A percentile compares a stretch with the other conserved stretches of the same genome.
Evolutionary conservation across 1,140 invertebrate genomes (phyloP).

Genomic region (Eriocheir sinensis): DNA sequence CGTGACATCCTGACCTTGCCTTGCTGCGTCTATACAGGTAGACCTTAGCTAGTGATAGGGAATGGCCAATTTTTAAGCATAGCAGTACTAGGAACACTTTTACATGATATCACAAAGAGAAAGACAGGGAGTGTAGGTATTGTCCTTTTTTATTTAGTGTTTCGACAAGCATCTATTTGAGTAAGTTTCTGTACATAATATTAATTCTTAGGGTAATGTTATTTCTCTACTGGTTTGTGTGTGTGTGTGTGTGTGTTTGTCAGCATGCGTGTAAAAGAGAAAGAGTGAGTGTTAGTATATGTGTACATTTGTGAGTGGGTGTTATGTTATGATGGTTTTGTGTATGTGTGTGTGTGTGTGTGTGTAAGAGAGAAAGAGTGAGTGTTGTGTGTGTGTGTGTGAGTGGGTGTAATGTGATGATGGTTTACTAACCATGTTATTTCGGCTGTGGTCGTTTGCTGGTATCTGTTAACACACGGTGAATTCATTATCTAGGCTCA

Average conservation of each 20-base stretch:
- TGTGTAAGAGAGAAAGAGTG: background rate
- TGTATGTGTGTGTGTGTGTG: no score
- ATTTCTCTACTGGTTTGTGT: conserved; percentile 13
- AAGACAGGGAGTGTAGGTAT: background rate
- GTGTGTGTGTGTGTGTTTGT: background rate
- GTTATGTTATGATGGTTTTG: background rate
- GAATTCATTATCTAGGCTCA: background rate
- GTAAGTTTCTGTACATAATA: background rate
- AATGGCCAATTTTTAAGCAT: background rate
- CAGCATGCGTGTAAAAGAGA: no score
- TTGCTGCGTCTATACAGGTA: background rate
- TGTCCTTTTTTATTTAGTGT: background rate
- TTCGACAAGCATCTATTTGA: background rate
- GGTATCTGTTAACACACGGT: background rate
- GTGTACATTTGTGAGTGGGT: background rate
- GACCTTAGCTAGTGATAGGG: background rate
- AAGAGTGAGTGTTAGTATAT: background rate
- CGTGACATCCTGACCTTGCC: background rate
- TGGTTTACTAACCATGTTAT: conserved; percentile 25
- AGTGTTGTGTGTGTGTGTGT: background rate
- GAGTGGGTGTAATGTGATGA: background rate
- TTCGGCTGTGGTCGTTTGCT: background rate
- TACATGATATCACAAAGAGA: conserved; percentile 5
- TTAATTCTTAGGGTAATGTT: background rate
- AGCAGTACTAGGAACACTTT: background rate